phyloP scores from a whole-genome alignment of 2,113 vertebrate species.

The Xiphias gladius region DNA sequence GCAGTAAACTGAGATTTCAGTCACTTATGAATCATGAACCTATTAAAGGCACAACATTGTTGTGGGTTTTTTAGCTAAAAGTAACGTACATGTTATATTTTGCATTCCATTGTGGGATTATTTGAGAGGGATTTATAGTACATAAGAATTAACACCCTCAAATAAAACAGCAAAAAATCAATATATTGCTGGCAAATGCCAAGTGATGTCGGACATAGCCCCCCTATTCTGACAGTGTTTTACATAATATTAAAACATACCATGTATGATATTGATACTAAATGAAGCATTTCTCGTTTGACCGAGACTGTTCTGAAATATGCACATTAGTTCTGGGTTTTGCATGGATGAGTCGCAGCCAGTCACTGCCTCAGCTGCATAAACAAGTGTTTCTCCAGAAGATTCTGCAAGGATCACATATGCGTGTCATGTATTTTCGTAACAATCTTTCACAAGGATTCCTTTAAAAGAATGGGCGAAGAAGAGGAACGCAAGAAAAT shows the following conservation, averaged over 20 bases:
- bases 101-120: too few species aligned
- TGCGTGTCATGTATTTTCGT: not conserved
- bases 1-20: too few species aligned
- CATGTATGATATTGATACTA: constrained; percentile 40
- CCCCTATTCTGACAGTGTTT: not conserved
- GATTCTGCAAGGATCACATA: constrained; percentile 26
- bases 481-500: not conserved
- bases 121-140: not conserved
- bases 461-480: not conserved
- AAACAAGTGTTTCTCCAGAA: rapidly evolving
- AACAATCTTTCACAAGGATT: not conserved
- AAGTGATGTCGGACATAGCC: not conserved
- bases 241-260: constrained; percentile 55
- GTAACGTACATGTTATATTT: too few species aligned
- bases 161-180: not conserved
- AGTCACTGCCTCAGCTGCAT: rapidly evolving
- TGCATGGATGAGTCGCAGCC: rapidly evolving
- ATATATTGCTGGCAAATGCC: not conserved
- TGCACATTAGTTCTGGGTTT: not conserved
- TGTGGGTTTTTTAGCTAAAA: too few species aligned
- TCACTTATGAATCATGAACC: too few species aligned
- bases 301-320: constrained; percentile 35
- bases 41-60: too few species aligned
- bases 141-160: not conserved
- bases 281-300: rapidly evolving